Evolutionary conservation across 1,140 invertebrate species (phyloP), one percentile per base, ranked within the genome.

Genomic region (Drosophila pandora): DNA sequence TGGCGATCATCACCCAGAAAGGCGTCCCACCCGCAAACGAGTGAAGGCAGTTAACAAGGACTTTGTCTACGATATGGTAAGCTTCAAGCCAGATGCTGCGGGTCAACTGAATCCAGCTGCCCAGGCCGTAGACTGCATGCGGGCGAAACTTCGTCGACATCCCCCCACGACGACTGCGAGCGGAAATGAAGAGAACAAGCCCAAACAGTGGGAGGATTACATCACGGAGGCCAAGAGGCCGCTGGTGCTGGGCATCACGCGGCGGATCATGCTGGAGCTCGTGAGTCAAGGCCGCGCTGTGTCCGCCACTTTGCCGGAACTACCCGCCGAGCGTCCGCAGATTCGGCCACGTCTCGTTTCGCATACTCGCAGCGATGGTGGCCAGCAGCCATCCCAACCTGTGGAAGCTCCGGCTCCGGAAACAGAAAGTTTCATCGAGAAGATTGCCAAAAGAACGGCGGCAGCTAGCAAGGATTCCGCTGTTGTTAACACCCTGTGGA

Each of bases 51-150:
- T 94, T 59, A 94, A 94, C 79, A 94, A 94, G 72, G 94, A 95
- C 91, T 95, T 95, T 88, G 94, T 95, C 59, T 95, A 95, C 80
- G 94, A 95, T 90, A 85, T 94, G 92, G 93, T 92, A 76, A 93
- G 65, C 64, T 94, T 67, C 92, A 93, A 92, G 91, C 71, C 67
- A 0, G 83, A 88, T 59, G 25, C 53, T 3, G 37, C 74, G 34
- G 59, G 56, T 6, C 53, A 70, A 49, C 68, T 60, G 41, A 9
- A 58, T 10, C 32, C 68, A n/a, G 37, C 48, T 0, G 13, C 25
- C 5, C 21, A 10, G 37, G 60, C 60, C 6, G 56, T 74, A 3
- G 85, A 68, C 1, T 72, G 75, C 2, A 87, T 87, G 82, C 60
- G 82, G 1, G 71, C 83, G 7, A 87, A 79, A 22, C 67, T 87